Percentiles rank a stretch among this genome's conserved stretches.
Evolutionary conservation across 1,140 invertebrate genomes (phyloP).

Genomic region (Hycleus cichorii): DNA sequence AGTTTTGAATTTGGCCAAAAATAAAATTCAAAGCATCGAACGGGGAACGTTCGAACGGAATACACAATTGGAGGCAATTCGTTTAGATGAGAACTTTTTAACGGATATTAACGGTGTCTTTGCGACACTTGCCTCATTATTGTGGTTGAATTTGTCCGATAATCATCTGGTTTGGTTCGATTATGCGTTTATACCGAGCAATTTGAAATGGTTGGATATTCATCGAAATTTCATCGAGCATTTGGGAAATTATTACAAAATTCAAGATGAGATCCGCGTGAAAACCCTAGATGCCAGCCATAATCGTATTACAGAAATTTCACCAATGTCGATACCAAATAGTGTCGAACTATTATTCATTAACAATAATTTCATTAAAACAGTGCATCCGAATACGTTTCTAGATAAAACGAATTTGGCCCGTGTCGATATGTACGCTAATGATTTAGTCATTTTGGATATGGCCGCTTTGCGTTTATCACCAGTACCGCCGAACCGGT

Average conservation of each 20-base stretch:
- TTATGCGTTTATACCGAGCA: constrained; percentile 78
- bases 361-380: constrained; percentile 80
- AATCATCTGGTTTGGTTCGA: constrained; percentile 89
- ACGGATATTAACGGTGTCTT: constrained; percentile 83
- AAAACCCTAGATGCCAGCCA: constrained; percentile 81
- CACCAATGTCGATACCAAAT: constrained; percentile 75
- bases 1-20: constrained; percentile 79
- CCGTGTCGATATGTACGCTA: constrained; percentile 82
- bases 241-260: constrained; percentile 77
- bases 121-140: constrained; percentile 65
- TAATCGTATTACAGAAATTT: constrained; percentile 74
- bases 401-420: constrained; percentile 75
- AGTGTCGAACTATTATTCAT: constrained; percentile 82
- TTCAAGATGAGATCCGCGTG: constrained; percentile 68
- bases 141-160: constrained; percentile 84
- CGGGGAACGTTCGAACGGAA: constrained; percentile 74
- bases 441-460: constrained; percentile 74
- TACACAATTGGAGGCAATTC: constrained; percentile 69
- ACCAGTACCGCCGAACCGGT: constrained; percentile 58
- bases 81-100: constrained; percentile 78
- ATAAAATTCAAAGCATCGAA: constrained; percentile 78
- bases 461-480: constrained; percentile 68
- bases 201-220: constrained; percentile 84
- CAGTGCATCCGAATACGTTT: constrained; percentile 76
- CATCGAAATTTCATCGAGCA: constrained; percentile 81